Percentiles rank a stretch among this genome's conserved stretches.
Evolutionary conservation across 2,888 invertebrate genomes (phyloP).

Genomic region (Trachelus stipa): DNA sequence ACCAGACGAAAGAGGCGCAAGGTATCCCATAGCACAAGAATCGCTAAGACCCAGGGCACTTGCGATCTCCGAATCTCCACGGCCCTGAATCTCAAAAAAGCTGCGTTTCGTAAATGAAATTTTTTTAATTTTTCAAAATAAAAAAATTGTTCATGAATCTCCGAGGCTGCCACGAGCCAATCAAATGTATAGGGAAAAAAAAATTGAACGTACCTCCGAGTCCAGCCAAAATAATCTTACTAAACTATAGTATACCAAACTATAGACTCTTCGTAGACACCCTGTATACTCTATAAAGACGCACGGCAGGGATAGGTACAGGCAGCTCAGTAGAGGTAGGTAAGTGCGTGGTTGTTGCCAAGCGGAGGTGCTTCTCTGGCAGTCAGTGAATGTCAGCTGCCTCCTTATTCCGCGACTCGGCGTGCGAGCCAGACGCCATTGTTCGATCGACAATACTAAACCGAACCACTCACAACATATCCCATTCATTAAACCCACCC

Average conservation of each 20-base stretch:
- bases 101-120: accelerated
- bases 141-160: no score
- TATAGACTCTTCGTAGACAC: background rate
- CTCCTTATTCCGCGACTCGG: constrained; percentile 48
- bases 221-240: background rate
- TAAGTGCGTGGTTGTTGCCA: constrained; percentile 43
- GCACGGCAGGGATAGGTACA: background rate
- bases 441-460: constrained; percentile 61
- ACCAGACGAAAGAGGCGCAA: background rate
- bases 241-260: background rate
- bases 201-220: background rate
- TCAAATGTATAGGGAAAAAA: no score
- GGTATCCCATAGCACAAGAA: background rate
- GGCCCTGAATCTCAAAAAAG: background rate
- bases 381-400: constrained; percentile 61
- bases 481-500: constrained; percentile 58
- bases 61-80: background rate
- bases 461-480: constrained; percentile 61
- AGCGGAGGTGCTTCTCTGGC: constrained; percentile 51
- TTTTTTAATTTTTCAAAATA: no score
- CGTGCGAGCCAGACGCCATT: constrained; percentile 61
- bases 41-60: background rate
- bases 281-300: background rate
- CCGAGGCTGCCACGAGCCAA: accelerated
- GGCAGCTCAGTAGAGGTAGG: constrained; percentile 9